Base-by-base conservation (phyloP, 2,888 invertebrate genomes). In the Callosobruchus maculatus region DNA sequence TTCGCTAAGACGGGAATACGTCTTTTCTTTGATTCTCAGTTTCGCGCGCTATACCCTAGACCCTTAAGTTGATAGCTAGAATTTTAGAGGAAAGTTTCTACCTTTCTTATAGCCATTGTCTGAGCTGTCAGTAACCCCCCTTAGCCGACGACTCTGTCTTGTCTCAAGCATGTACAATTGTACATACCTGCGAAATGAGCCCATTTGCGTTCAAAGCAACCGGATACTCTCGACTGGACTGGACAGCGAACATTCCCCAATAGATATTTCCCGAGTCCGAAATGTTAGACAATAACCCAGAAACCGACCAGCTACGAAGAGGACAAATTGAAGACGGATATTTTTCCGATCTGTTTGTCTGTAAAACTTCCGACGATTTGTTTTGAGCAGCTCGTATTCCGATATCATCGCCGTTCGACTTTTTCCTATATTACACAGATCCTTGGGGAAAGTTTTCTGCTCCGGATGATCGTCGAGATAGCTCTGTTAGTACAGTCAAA, bases 321-420 rank as follows among this genome's bases (percentile, higher is more conserved):
- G 9, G 49, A 49, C 49, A 49, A 49, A 49, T 49, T 49, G 49
- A 49, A 49, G 49, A 49, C 49, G 49, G 49, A 49, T 49, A 49
- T 49, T 49, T 49, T 49, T 49, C 49, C 49, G 49, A 49, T 49
- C 49, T 49, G 49, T 49, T 49, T 49, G 49, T 49, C 49, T 81
- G 80, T 77, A 81, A 80, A 83, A 84, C 80, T 82, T 84, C 80
- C 75, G 81, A 81, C 83, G 83, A 84, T 84, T 84, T 84, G 83
- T 83, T 84, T 83, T 80, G 78, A 80, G 80, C 80, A 80, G 78
- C 13, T 49, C 49, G 49, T 49, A 49, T 49, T 49, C 49, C 49
- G 49, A 49, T 49, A 49, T 18, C 49, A 49, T 49, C 49, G 18
- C 4, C 49, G 49, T 49, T 13, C 5, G 49, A 49, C 49, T 49